Evolutionary conservation across 2,113 vertebrate species (phyloP).

Genomic region (Loxodonta africana): DNA sequence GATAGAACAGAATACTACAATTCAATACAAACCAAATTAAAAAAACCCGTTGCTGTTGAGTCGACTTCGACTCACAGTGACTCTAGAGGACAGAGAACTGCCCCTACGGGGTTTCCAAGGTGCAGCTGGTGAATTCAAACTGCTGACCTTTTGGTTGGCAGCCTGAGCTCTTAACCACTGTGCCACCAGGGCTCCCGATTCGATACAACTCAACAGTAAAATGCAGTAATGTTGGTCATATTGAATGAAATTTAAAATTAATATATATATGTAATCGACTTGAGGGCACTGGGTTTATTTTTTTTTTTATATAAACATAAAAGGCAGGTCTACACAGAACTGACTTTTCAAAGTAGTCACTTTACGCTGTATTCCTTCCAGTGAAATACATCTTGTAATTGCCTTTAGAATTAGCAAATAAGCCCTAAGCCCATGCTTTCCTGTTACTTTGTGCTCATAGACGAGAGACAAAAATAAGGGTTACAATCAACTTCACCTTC

Average conservation of each 20-base stretch:
- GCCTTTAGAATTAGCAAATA: constrained; percentile 13
- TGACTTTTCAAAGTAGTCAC: neutral
- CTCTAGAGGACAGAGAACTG: too few relatives aligned
- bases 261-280: neutral
- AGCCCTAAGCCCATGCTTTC: neutral
- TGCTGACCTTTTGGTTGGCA: too few relatives aligned
- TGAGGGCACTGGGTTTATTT: too few relatives aligned
- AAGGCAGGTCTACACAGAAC: constrained; percentile 29
- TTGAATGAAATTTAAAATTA: neutral
- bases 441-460: constrained; percentile 20
- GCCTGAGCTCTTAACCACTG: too few relatives aligned
- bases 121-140: too few relatives aligned
- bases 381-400: neutral
- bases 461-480: neutral
- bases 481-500: neutral
- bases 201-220: neutral
- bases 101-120: too few relatives aligned
- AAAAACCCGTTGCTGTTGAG: too few relatives aligned
- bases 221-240: constrained; percentile 33
- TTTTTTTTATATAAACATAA: neutral
- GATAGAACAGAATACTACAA: neutral
- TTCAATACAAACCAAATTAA: neutral
- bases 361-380: constrained; percentile 20
- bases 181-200: neutral
- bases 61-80: too few relatives aligned